phyloP scores from a whole-genome alignment of 2,797 vertebrate species.

The Thripadectes ignobilis region DNA sequence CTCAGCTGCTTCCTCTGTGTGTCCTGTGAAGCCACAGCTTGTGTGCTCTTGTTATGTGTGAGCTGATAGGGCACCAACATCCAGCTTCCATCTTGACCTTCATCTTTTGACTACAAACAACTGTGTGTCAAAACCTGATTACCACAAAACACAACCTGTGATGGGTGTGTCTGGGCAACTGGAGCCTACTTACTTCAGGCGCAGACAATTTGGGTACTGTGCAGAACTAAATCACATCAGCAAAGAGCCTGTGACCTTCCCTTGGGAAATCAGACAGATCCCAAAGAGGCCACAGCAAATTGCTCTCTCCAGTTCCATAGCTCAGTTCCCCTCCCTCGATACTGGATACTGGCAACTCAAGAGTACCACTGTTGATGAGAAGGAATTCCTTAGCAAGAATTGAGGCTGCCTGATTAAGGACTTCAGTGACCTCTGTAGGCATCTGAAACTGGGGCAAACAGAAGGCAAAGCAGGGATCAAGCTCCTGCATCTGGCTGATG shows the following conservation, averaged over 20 bases:
- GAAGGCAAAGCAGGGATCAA: neutral
- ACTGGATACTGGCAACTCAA: neutral
- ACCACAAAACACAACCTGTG: neutral
- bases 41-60: rapidly evolving
- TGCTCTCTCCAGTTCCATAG: neutral
- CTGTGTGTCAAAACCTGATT: neutral
- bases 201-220: neutral
- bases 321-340: neutral
- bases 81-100: neutral
- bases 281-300: neutral
- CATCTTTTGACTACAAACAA: neutral
- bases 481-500: neutral
- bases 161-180: neutral
- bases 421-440: neutral
- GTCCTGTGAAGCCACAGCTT: neutral
- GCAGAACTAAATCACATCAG: neutral
- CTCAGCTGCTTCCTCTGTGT: neutral
- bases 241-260: neutral
- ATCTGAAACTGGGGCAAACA: neutral
- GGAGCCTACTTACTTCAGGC: neutral
- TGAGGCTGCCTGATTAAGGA: neutral
- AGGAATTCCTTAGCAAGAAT: neutral
- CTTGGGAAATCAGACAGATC: neutral
- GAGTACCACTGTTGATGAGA: neutral
- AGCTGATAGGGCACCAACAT: neutral